Conservation (phyloP, 2,888 invertebrate species). For the Caenorhabditis parvicauda region DNA sequence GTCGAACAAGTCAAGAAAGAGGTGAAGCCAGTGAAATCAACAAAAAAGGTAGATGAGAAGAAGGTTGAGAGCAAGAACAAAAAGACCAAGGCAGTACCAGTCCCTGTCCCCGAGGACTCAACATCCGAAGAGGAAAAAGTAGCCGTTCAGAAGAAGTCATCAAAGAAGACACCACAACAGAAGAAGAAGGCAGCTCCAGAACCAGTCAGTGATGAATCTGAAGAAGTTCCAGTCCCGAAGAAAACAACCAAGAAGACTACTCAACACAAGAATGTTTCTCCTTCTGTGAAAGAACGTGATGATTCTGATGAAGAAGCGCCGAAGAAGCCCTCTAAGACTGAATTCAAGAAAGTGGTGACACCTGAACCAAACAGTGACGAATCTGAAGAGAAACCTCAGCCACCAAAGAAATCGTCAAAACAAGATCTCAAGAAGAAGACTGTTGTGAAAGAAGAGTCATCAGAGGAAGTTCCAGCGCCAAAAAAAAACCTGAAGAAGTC, state of each 20-base stretch:
- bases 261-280: slow-evolving; percentile 6
- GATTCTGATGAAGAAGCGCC: slow-evolving; percentile 4
- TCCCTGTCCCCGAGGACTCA: too few relatives aligned
- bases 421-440: too few relatives aligned
- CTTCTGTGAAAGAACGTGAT: slow-evolving; percentile 11
- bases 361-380: too few relatives aligned
- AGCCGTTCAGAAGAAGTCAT: background rate
- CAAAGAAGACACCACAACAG: slow-evolving; percentile 2
- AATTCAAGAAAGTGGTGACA: background rate
- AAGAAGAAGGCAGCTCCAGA: slow-evolving; percentile 6
- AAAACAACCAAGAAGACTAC: slow-evolving; percentile 14
- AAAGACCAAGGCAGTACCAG: slow-evolving; percentile 2
- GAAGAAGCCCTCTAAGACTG: background rate
- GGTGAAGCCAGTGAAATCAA: slow-evolving; percentile 4
- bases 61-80: background rate
- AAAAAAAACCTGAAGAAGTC: slow-evolving; percentile 10
- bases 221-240: background rate
- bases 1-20: slow-evolving; percentile 16
- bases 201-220: slow-evolving; percentile 1
- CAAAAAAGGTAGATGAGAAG: background rate
- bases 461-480: too few relatives aligned
- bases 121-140: too few relatives aligned
- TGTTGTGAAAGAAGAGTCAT: too few relatives aligned
- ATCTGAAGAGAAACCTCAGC: background rate
- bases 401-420: too few relatives aligned